Base-by-base conservation (phyloP, 2,113 vertebrate genomes). In the Ibidorhyncha struthersii region DNA sequence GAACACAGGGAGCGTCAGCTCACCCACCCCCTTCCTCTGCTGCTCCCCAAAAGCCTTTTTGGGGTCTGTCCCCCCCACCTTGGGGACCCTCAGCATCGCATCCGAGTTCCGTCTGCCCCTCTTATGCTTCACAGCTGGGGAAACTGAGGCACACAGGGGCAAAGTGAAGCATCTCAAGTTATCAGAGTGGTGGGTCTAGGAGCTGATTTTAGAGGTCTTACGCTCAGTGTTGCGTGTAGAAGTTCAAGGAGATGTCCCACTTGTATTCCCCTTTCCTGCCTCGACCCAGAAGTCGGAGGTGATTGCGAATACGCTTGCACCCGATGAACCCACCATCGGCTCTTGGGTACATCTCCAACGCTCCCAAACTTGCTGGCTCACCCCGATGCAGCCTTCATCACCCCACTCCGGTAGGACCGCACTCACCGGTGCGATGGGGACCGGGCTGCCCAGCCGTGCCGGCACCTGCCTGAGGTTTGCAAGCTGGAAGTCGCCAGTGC, bases 341-440 rank as follows among this genome's bases (percentile, higher is more conserved):
- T 67, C n/a, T 66, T 41, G 67, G 19, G 29, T 27, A 6, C 50
- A 17, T 11, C 82, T 87, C 67, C 62, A 87, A 2, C 49, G 58
- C 53, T 69, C 66, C 89, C 53, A n/a, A 65, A 49, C 5, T 1
- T 30, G 1, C 49, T 7, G 7, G 65, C 10, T 79, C 18, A 4
- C 26, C 25, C 47, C 5, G 0, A 4, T 16, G 13, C 45, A 21
- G 34, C 29, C 50, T 40, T 71, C 59, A 62, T 6, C 86, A 53
- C 40, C 32, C 55, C 3, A 1, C n/a, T 41, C 45, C 4, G 1
- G 22, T 4, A 59, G 58, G 71, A 71, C 17, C 1, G 0, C 0
- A 10, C 85, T 41, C 0, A 0, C 13, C 0, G 0, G 3, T 47
- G 56, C 1, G 0, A 17, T 2, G 58, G 59, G 71, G 45, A 65